A percentile compares a stretch with the other conserved stretches of the same genome.
Evolutionary conservation across 2,797 vertebrate species (phyloP).

Genomic region (Tympanoctomys barrerae): DNA sequence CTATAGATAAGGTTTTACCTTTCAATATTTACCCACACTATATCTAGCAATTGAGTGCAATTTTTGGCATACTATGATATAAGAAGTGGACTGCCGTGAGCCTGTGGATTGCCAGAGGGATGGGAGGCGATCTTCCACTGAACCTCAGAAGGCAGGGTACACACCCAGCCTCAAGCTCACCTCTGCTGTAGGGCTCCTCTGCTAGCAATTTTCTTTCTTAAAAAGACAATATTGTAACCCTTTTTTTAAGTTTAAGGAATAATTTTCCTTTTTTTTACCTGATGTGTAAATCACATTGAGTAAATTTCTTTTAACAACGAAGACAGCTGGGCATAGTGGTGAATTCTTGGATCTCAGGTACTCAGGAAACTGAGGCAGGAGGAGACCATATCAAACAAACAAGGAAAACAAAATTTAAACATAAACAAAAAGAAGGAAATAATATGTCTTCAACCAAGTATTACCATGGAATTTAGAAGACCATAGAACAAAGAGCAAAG

Average conservation of each 20-base stretch:
- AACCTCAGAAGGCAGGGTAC: background rate
- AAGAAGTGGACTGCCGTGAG: background rate
- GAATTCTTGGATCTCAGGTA: background rate
- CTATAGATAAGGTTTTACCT: background rate
- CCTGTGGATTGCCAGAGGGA: background rate
- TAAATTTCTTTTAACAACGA: background rate
- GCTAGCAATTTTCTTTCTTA: background rate
- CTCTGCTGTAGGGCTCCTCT: background rate
- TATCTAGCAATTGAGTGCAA: background rate
- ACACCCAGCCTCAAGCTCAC: accelerated
- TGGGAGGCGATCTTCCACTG: too few relatives aligned
- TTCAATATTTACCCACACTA: background rate
- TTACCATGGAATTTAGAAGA: background rate
- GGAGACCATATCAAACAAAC: background rate
- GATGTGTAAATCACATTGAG: background rate
- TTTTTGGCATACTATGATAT: background rate
- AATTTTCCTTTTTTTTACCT: background rate
- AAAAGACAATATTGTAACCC: background rate
- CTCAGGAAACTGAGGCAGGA: background rate
- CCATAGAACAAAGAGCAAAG: background rate
- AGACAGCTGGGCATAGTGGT: background rate
- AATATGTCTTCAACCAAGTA: background rate
- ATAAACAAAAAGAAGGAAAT: background rate
- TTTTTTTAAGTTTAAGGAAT: constrained; percentile 9
- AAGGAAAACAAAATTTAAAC: background rate